These are phyloP conservation scores for Apostichopus leukothele DNA, from an alignment of 53 echinoderm and acorn worm species.

Conservation along the genomic window DNA sequence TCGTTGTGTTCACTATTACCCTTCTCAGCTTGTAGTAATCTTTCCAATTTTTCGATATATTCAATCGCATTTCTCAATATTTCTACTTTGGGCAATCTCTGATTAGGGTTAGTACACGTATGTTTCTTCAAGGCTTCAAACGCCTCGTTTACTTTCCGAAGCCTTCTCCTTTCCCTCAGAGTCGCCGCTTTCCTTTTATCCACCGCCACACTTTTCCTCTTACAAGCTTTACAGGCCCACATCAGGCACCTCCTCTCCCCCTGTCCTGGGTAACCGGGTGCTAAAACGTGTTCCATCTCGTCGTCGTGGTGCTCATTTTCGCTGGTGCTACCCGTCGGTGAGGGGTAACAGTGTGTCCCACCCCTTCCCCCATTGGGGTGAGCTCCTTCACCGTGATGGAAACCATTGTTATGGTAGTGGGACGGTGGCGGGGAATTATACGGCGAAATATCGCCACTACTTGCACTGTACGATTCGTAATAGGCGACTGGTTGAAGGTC, in stretches of 20 bases:
- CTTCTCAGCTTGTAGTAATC: conserved; percentile 94
- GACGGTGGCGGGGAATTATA: conserved; percentile 76
- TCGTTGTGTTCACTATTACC: conserved; percentile 81
- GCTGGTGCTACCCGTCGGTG: conserved; percentile 62
- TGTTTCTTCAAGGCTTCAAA: conserved; percentile 96
- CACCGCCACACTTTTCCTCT: conserved; percentile 93
- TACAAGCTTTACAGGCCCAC: conserved; percentile 99
- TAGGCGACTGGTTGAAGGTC: conserved; percentile 94
- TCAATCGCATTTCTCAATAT: conserved; percentile 97
- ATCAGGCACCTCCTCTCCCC: conserved; percentile 93
- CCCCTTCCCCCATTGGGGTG: conserved; percentile 62
- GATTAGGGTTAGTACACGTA: conserved; percentile 91
- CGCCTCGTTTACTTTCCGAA: conserved; percentile 96
- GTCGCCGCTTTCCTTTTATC: conserved; percentile 99
- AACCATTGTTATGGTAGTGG: conserved; percentile 80
- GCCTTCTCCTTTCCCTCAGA: conserved; percentile 83
- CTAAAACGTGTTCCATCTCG: conserved; percentile 94
- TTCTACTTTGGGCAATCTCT: conserved; percentile 93
- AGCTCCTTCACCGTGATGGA: conserved; percentile 62
- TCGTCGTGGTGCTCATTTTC: conserved; percentile 84
- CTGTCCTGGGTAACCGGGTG: conserved; percentile 94
- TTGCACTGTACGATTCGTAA: conserved; percentile 79
- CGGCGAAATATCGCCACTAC: conserved; percentile 80
- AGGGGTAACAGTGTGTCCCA: conserved; percentile 82
- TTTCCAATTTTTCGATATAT: conserved; percentile 95